phyloP scores from a whole-genome alignment of 2,888 invertebrate genomes.

The Germaria angustata region DNA sequence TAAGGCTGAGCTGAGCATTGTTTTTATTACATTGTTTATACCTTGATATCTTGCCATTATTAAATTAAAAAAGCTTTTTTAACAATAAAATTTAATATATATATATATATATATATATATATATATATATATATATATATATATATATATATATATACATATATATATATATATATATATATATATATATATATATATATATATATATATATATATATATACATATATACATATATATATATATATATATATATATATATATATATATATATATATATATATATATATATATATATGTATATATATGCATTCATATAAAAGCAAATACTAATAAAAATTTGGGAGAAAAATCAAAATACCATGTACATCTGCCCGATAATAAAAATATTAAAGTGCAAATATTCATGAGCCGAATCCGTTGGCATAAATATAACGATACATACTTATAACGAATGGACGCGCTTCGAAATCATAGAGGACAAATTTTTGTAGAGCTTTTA shows the following conservation, averaged over 20 bases:
- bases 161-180: not conserved
- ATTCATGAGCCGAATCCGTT: too few species aligned
- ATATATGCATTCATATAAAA: too few species aligned
- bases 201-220: not conserved
- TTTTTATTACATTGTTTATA: not conserved
- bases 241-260: not conserved
- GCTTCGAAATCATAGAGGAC: too few species aligned
- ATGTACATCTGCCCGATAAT: too few species aligned
- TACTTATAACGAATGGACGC: too few species aligned
- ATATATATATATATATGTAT: too few species aligned
- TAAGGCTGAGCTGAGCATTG: not conserved
- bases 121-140: not conserved
- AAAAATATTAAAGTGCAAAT: too few species aligned
- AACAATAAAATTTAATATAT: conserved; percentile 7
- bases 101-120: not conserved
- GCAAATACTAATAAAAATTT: too few species aligned
- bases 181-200: not conserved
- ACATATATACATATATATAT: not conserved
- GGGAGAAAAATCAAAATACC: too few species aligned
- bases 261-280: not conserved
- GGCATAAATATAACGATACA: too few species aligned
- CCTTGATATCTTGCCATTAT: not conserved
- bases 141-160: not conserved
- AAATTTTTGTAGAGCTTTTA: too few species aligned
- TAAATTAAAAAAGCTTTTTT: not conserved